Evolutionary conservation across 1,140 invertebrate species (phyloP).

Genomic region (Drosophila willistoni): DNA sequence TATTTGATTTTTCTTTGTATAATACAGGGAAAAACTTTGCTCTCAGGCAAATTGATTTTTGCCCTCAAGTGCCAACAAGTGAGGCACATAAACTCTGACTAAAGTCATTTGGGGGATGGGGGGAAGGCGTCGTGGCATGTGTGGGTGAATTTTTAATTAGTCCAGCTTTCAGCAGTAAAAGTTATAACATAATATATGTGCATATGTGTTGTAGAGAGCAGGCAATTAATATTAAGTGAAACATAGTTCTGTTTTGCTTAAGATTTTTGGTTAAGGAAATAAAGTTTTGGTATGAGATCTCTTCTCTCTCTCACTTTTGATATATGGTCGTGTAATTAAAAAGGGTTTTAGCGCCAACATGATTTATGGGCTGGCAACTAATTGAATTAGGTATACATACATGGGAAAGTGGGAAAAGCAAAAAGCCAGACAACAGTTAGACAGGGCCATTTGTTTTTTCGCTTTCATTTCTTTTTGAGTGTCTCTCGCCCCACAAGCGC

Average conservation of each 20-base stretch:
- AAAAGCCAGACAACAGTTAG: constrained; percentile 55
- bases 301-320: constrained; percentile 38
- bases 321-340: constrained; percentile 73
- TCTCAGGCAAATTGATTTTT: constrained; percentile 76
- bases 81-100: constrained; percentile 9
- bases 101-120: no score
- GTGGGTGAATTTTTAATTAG: constrained; percentile 75
- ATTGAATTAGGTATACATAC: constrained; percentile 60
- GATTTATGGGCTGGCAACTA: constrained; percentile 70
- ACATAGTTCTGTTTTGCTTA: constrained; percentile 18
- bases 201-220: constrained; percentile 15
- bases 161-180: constrained; percentile 69
- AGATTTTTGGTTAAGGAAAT: constrained; percentile 39
- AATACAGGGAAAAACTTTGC: constrained; percentile 63
- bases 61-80: constrained; percentile 16
- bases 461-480: neutral
- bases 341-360: constrained; percentile 70
- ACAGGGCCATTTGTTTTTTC: constrained; percentile 51
- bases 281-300: constrained; percentile 6
- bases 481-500: constrained; percentile 6
- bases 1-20: constrained; percentile 68
- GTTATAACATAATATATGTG: constrained; percentile 39
- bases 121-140: constrained; percentile 14
- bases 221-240: constrained; percentile 64
- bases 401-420: neutral